A percentile compares a stretch with the other conserved stretches of the same genome.
Evolutionary conservation across 2,113 vertebrate species (phyloP).

Genomic region (Tretioscincus oriximinensis): DNA sequence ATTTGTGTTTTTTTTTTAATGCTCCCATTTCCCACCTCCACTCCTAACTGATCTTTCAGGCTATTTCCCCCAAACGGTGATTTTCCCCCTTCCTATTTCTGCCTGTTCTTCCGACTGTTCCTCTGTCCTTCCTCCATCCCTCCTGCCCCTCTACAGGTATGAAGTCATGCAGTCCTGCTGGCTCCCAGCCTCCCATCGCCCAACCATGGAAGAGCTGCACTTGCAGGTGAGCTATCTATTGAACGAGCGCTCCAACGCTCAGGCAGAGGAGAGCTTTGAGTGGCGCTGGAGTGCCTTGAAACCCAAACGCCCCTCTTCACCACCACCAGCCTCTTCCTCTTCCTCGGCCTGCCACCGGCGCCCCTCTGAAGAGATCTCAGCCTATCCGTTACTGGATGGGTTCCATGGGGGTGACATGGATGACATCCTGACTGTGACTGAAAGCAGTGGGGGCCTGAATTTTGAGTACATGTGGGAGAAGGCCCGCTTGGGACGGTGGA

Average conservation of each 20-base stretch:
- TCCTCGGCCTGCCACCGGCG: conserved; percentile 1
- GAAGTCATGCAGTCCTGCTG: conserved; percentile 94
- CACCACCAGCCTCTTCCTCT: conserved; percentile 9
- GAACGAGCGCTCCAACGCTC: conserved; percentile 65
- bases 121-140: conserved; percentile 14
- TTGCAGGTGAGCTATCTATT: conserved; percentile 88
- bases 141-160: conserved; percentile 74
- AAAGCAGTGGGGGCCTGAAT: conserved; percentile 90
- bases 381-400: conserved; percentile 84
- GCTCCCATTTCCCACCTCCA: not conserved
- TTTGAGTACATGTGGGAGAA: conserved; percentile 95
- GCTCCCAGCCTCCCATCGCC: conserved; percentile 84
- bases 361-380: conserved; percentile 48
- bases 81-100: conserved; percentile 14
- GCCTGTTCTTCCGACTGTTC: conserved; percentile 28
- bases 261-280: conserved; percentile 83
- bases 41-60: not conserved
- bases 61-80: not conserved
- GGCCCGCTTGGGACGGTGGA: conserved; percentile 78
- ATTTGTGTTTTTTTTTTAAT: not conserved
- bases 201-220: conserved; percentile 84
- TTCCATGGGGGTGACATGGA: conserved; percentile 80
- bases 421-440: conserved; percentile 89
- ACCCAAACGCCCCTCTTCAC: conserved; percentile 64
- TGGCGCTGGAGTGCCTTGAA: conserved; percentile 87